These are phyloP conservation scores for Chaetogeoica ovagalla DNA, from an alignment of 2,888 invertebrate genomes.

Conservation along the genomic window DNA sequence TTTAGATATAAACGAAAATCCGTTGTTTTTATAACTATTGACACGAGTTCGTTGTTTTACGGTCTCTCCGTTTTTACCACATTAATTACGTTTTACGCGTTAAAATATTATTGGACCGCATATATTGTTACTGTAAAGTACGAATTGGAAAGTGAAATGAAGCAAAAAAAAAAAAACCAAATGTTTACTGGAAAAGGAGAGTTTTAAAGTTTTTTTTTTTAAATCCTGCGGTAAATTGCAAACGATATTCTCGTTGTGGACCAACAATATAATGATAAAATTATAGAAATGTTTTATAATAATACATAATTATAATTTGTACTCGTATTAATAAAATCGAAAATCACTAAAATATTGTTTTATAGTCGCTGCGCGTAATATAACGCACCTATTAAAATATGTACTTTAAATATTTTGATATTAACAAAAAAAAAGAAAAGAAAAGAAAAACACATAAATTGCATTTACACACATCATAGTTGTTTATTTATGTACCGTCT, in stretches of 20 bases:
- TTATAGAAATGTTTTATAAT: neutral
- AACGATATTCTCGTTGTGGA: neutral
- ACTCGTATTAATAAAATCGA: too few relatives aligned
- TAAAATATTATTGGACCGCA: neutral
- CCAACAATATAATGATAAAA: neutral
- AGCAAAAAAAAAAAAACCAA: slow-evolving; percentile 5
- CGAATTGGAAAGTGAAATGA: neutral
- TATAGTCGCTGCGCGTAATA: neutral
- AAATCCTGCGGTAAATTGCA: too few relatives aligned
- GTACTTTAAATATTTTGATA: neutral
- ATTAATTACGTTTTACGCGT: slow-evolving; percentile 26
- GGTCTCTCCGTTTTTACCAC: neutral
- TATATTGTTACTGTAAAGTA: neutral
- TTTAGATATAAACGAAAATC: neutral
- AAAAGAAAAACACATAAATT: neutral
- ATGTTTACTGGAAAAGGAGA: neutral
- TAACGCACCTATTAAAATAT: neutral
- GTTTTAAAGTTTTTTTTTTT: neutral
- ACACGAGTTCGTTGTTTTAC: slow-evolving; percentile 21
- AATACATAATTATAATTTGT: neutral
- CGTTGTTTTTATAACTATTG: slow-evolving; percentile 27
- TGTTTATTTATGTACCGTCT: neutral
- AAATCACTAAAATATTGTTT: too few relatives aligned
- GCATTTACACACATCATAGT: neutral
- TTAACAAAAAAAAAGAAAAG: neutral